phyloP scores from a whole-genome alignment of 2,888 invertebrate species.

The Nomada lathburiana region DNA sequence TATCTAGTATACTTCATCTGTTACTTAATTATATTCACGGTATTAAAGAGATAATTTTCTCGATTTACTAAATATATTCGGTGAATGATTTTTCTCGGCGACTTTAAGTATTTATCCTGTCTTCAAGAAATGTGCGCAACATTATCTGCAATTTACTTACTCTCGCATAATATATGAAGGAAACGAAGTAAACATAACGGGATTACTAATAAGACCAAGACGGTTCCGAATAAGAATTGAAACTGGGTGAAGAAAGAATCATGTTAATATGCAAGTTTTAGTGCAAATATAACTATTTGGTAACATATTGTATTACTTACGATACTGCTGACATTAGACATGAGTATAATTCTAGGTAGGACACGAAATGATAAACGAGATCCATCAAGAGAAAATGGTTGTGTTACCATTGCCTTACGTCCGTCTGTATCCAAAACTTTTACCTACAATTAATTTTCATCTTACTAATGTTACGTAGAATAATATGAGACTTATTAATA shows the following conservation, averaged over 20 bases:
- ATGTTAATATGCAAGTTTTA: constrained; percentile 1
- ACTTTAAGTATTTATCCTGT: background rate
- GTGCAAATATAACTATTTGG: background rate
- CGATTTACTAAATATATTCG: no score
- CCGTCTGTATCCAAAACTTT: constrained; percentile 87
- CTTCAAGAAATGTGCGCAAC: background rate
- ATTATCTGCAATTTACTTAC: constrained; percentile 80
- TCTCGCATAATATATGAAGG: constrained; percentile 86
- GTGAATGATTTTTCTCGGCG: no score
- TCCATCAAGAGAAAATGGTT: constrained; percentile 92
- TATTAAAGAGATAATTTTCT: no score
- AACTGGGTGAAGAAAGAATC: constrained; percentile 85
- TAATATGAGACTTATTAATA: no score
- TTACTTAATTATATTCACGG: no score
- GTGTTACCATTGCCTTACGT: constrained; percentile 86
- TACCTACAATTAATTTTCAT: constrained; percentile 84
- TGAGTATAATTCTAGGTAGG: constrained; percentile 90
- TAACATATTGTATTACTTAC: constrained; percentile 86
- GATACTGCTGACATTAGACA: constrained; percentile 90
- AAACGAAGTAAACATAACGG: constrained; percentile 88
- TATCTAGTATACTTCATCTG: background rate
- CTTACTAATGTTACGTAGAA: background rate
- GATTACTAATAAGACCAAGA: constrained; percentile 87
- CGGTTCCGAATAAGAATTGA: constrained; percentile 88
- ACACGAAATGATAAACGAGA: constrained; percentile 88